Evolutionary conservation across 2,888 invertebrate species (phyloP), one percentile per base, ranked within the genome.

Genomic region (Dione vanillae): DNA sequence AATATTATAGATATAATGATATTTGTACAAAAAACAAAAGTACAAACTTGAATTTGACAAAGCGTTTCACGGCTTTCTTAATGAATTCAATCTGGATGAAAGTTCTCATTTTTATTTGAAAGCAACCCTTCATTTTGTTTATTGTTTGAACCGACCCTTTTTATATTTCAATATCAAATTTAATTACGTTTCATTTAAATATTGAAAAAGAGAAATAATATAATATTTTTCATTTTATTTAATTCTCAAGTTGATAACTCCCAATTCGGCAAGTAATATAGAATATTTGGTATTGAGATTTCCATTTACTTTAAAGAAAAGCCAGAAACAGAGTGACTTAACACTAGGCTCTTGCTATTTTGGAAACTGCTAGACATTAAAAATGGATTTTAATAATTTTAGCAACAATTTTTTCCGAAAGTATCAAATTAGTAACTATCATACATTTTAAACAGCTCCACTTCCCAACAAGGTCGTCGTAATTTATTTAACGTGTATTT

Each of bases 21-120:
- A 61, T n/a, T 43, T 61, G 2, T 11, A 9, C 11, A 6, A 61
- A 45, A 27, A 19, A 27, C 5, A 27, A 51, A 40, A 51, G 12
- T 14, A 2, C 1, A 49, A 64, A 51, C 37, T 49, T 14, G 40
- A 14, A 40, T 10, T 51, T 64, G 49, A 64, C 64, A 64, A 51
- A 64, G 51, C 40, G 37, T 20, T 40, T 40, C 8, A 47, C 49
- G 19, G 37, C 19, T 19, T 51, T 45, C 10, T 35, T 64, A 37
- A 64, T 51, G 49, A 51, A 51, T 51, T 64, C 49, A 49, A 64
- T 64, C 37, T 35, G 51, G 56, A 11, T 56, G 10, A 37, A 64
- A 47, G 37, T 51, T 64, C 14, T 20, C 37, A 35, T 64, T 64
- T 49, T 49, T 64, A 14, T 37, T 49, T 37, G 49, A 37, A 64